Evolutionary conservation across 2,888 invertebrate species (phyloP).

Genomic region (Nomada ruficornis): DNA sequence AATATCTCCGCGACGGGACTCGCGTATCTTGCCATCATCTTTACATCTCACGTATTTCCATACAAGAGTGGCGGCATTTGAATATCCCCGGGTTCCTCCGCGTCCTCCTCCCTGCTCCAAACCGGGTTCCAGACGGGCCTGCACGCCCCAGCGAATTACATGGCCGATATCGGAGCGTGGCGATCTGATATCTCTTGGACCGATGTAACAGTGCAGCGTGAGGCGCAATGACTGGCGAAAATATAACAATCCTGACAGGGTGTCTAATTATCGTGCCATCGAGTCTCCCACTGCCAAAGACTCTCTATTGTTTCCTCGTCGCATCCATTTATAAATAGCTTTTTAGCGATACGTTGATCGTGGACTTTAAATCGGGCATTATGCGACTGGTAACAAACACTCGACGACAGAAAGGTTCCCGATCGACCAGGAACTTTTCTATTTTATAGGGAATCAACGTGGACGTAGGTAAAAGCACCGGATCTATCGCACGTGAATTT

Average conservation of each 20-base stretch:
- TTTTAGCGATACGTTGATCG: neutral
- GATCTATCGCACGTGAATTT: no score
- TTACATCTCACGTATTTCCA: constrained; percentile 76
- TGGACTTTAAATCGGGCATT: neutral
- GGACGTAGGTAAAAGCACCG: no score
- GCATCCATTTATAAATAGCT: constrained; percentile 46
- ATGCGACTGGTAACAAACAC: neutral
- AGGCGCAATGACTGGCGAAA: constrained; percentile 71
- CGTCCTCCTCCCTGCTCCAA: constrained; percentile 48
- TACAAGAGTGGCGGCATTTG: constrained; percentile 77
- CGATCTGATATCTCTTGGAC: constrained; percentile 70
- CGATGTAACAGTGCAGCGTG: constrained; percentile 66
- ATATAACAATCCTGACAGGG: constrained; percentile 65
- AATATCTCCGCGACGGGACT: constrained; percentile 71
- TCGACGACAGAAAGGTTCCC: neutral
- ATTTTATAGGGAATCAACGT: no score
- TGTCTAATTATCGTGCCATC: constrained; percentile 62
- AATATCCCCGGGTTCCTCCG: constrained; percentile 63
- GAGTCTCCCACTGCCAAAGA: constrained; percentile 12
- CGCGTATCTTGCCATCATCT: constrained; percentile 75
- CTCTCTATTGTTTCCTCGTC: constrained; percentile 34
- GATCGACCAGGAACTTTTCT: no score
- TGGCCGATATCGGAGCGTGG: constrained; percentile 70
- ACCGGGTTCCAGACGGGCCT: constrained; percentile 62
- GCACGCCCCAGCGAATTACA: constrained; percentile 74